A percentile compares a stretch with the other conserved stretches of the same genome.
Conservation (phyloP, 2,888 invertebrate genomes). For the Trimorus sp. region DNA sequence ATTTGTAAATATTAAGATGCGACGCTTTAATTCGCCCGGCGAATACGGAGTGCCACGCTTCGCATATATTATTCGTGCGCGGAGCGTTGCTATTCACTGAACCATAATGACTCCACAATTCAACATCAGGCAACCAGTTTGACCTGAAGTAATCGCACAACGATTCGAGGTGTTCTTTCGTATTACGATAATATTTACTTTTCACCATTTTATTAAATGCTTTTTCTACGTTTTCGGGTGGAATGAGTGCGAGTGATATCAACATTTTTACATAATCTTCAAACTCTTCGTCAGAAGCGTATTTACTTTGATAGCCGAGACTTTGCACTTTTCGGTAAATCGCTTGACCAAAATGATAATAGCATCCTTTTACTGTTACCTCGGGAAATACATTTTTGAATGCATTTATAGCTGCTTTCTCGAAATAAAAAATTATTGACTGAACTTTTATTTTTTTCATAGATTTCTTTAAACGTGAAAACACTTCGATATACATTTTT, state of each 20-base stretch:
- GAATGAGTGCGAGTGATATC: not conserved
- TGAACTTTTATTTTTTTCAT: no score
- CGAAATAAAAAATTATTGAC: no score
- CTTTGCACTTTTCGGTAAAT: no score
- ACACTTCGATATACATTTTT: no score
- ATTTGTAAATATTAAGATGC: no score
- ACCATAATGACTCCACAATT: constrained; percentile 2
- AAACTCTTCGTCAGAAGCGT: not conserved
- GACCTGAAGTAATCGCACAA: not conserved
- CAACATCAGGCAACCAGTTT: not conserved
- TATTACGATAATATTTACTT: not conserved
- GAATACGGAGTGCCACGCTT: constrained; percentile 7
- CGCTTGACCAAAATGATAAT: no score
- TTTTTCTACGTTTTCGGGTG: not conserved
- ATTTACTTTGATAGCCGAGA: not conserved
- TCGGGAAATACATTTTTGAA: no score
- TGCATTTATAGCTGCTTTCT: no score
- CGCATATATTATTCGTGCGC: constrained; percentile 1
- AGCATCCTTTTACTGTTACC: no score
- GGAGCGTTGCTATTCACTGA: not conserved
- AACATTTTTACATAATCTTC: not conserved
- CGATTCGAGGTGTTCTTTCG: not conserved
- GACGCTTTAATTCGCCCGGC: not conserved
- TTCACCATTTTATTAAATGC: not conserved
- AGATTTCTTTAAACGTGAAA: no score